Evolutionary conservation across 2,113 vertebrate genomes (phyloP).

Genomic region (Empidonax alnorum): DNA sequence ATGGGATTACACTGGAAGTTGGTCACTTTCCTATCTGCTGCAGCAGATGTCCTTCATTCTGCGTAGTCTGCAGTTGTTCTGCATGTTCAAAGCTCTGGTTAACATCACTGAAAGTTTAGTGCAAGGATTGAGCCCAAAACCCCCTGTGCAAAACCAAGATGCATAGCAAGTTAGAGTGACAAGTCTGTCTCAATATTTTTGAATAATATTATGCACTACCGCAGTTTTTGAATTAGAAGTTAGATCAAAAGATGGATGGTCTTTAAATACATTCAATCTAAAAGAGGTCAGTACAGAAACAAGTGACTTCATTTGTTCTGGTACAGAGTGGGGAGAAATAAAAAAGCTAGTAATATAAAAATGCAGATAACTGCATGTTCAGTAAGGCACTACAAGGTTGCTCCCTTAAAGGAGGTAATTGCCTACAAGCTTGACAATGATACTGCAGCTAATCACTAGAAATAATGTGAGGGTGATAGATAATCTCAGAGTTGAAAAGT

Average conservation of each 20-base stretch:
- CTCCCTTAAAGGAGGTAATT: constrained; percentile 26
- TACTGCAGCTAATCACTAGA: constrained; percentile 65
- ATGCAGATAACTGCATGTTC: constrained; percentile 27
- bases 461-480: constrained; percentile 65
- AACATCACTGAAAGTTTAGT: neutral
- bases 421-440: constrained; percentile 62
- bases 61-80: neutral
- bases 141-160: neutral
- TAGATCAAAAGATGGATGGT: neutral
- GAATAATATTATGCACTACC: neutral
- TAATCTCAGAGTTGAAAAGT: constrained; percentile 63
- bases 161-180: neutral
- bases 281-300: neutral
- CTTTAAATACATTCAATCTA: neutral
- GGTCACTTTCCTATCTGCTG: neutral
- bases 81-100: neutral
- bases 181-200: neutral
- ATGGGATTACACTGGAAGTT: neutral
- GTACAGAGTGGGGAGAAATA: neutral
- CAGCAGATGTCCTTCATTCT: neutral
- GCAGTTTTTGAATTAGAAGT: neutral
- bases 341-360: neutral
- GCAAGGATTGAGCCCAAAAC: neutral
- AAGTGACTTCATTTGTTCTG: neutral
- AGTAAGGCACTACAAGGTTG: constrained; percentile 14